Conservation (phyloP, 2,797 vertebrate genomes). For the Argentina silus region DNA sequence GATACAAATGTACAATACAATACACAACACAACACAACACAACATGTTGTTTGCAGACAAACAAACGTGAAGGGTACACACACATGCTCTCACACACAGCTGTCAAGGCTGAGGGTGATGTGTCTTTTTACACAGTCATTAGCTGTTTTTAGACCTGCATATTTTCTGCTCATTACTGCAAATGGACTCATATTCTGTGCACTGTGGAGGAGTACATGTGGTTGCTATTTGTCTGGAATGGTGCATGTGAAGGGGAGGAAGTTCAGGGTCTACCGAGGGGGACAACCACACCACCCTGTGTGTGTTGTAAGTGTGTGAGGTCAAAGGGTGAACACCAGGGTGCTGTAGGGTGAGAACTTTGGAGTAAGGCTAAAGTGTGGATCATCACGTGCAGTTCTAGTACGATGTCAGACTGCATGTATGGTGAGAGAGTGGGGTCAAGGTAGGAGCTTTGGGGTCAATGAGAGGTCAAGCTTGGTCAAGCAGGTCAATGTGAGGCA, state of each 20-base stretch:
- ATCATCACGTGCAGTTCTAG: conserved; percentile 57
- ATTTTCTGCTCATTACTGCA: conserved; percentile 85
- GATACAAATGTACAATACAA: conserved; percentile 37
- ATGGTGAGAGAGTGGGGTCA: conserved; percentile 17
- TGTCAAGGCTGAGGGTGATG: conserved; percentile 53
- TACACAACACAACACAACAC: conserved; percentile 13
- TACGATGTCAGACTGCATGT: conserved; percentile 32
- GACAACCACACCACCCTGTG: conserved; percentile 51
- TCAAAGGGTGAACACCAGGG: conserved; percentile 63
- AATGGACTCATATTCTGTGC: conserved; percentile 85
- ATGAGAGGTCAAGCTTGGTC: conserved; percentile 40
- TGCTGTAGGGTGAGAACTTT: conserved; percentile 65
- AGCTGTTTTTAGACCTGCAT: conserved; percentile 71
- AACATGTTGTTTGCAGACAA: neutral
- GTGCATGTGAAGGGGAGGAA: conserved; percentile 65
- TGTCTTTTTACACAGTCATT: conserved; percentile 65
- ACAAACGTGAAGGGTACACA: conserved; percentile 27
- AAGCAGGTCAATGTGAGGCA: conserved; percentile 36
- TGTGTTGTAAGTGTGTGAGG: conserved; percentile 26
- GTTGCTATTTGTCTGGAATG: conserved; percentile 95
- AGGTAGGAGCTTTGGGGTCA: conserved; percentile 23
- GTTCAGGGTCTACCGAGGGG: conserved; percentile 59
- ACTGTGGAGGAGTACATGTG: conserved; percentile 86
- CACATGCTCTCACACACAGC: conserved; percentile 48
- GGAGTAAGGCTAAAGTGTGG: conserved; percentile 50